Base-by-base conservation (phyloP, 1,140 invertebrate species). In the Drosophila nasuta region DNA sequence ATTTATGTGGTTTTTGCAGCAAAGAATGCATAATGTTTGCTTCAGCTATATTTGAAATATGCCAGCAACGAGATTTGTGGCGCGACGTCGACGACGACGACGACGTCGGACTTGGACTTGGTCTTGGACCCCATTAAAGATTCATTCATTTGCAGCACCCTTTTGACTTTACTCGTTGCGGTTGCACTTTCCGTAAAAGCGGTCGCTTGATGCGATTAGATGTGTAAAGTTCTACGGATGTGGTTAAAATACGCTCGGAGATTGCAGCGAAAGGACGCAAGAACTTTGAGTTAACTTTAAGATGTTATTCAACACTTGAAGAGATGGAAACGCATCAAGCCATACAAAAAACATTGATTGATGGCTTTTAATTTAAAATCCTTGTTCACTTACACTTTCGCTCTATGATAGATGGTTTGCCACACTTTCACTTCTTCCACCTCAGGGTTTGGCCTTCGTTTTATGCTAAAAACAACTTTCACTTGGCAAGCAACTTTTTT, bases 1-100 rank as follows among this genome's bases (percentile, higher is more conserved):
- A 87, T 87, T 87, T 87, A 87, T 87, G 83, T 87, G 82, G 83
- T 83, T 88, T 88, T 88, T 83, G 82, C 82, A 88, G 82, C 77
- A 83, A 88, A 88, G 82, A 88, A 87, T 87, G 83, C 82, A 88
- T 87, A 87, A 87, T 87, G 81, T 70, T 83, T 72, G 70, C 77
- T 64, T 65, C 71, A 76, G 59, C 74, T 64, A 68, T 59, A 80
- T 82, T 83, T 77, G 82, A 83, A 80, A 76, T 77, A 75, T 75
- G 66, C 66, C 68, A 75, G 52, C 68, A 45, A 66, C 77, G 73
- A 87, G 82, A 82, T 82, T 87, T 87, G 79, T 72, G 79, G 82
- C 82, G 79, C 76, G 75, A 72, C 66, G 60, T 69, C 75, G 38
- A 33, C 13, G 35, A 33, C 56, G 56, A 13, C 13, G 30, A 13